Evolutionary conservation across 2,797 vertebrate species (phyloP), one percentile per base, ranked within the genome.

Genomic region (Xerus rutilus): DNA sequence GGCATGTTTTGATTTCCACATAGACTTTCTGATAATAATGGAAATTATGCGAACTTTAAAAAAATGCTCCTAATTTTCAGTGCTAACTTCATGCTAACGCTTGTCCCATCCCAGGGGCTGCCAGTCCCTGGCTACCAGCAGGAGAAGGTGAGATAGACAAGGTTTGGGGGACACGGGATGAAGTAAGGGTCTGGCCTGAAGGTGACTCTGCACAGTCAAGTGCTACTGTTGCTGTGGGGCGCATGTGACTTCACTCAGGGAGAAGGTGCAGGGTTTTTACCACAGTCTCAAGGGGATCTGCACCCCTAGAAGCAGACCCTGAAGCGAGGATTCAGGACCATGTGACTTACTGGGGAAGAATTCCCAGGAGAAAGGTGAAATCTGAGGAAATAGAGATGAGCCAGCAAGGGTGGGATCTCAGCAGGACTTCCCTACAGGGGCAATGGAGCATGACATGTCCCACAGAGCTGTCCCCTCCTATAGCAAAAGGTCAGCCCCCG

Each of bases 11-110:
- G 62, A 91, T 95, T 91, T 94, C 86, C 69, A 52, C 65, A 43
- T 20, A 84, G 88, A 59, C 78, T 96, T 95, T 59, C 82, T 57
- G 39, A 54, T 92, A 92, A 94, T 62, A 72, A 87, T 49, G 81
- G 78, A 77, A 94, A 92, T 64, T 86, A 57, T 15, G 35, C 32
- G 25, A 11, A 1, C 76, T 81, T 54, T 4, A 43, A 81, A 84
- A 43, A 72, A 67, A 62, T 25, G 1, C 30, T 88, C 47, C 21
- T 21, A 54, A 90, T 57, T 54, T 82, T 5, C 57, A 88, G 17
- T 7, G 30, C 54, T 82, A 43, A 32, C 54, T 89, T 86, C 28
- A 9, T 64, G 30, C 30, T 79, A 72, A 54, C 32, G 18, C 30
- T 76, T 35, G 35, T n/a, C 43, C 28, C 39, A 64, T 32, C 74